A percentile compares a stretch with the other conserved stretches of the same genome.
These are phyloP conservation scores for Oikopleura dioica DNA, from an alignment of 23 tunicate genomes.

Conservation along the genomic window DNA sequence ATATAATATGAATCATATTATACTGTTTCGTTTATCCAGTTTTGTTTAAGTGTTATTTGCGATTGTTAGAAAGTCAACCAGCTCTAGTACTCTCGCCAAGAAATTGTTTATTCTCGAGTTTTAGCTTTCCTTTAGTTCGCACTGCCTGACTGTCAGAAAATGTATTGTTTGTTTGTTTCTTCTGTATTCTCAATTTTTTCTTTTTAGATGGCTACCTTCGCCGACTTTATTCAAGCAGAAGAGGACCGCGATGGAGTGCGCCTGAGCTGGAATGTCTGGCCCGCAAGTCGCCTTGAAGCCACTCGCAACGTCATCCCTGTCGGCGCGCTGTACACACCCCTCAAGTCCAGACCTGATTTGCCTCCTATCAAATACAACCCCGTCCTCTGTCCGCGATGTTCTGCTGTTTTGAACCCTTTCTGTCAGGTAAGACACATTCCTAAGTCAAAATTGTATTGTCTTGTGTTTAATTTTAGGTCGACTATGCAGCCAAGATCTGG, in stretches of 20 bases:
- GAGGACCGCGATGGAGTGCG: constrained; percentile 85
- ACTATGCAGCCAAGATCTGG: constrained; percentile 85
- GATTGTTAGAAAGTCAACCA: too few relatives aligned
- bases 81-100: too few relatives aligned
- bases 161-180: not conserved
- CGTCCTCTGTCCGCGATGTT: constrained; percentile 60
- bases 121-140: not conserved
- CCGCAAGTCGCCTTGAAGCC: constrained; percentile 77
- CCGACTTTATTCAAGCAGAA: constrained; percentile 65
- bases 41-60: too few relatives aligned
- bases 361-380: constrained; percentile 88
- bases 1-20: too few relatives aligned
- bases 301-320: constrained; percentile 84
- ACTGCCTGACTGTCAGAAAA: too few relatives aligned
- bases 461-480: too few relatives aligned
- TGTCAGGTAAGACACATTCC: too few relatives aligned
- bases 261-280: constrained; percentile 91
- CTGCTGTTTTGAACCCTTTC: constrained; percentile 64
- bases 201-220: constrained; percentile 46
- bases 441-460: too few relatives aligned
- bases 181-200: not conserved
- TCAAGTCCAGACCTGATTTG: constrained; percentile 46
- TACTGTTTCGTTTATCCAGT: too few relatives aligned
- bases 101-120: not conserved
- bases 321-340: constrained; percentile 47